Evolutionary conservation across 1,140 invertebrate genomes (phyloP), one percentile per base, ranked within the genome.

Genomic region (Leptoteleia sp.): DNA sequence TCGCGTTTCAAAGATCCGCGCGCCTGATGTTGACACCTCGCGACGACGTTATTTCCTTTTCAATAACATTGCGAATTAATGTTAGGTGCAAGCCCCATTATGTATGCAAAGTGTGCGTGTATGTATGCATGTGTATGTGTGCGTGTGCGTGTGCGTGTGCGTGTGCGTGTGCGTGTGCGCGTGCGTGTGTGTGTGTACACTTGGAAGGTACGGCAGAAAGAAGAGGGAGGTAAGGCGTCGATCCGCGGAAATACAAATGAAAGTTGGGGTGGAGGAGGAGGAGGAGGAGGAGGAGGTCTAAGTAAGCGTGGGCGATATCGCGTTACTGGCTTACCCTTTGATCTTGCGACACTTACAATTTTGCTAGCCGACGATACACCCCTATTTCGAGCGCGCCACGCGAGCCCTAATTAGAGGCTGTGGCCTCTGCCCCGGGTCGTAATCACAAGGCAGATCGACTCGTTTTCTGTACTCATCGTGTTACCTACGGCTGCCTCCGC

Each of bases 281-380:
- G n/a, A n/a, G n/a, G n/a, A n/a, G n/a, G n/a, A n/a, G 47, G 42
- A 62, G 64, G 47, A 54, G 40, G 35, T 7, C 22, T 38, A 52
- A 65, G 78, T 70, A 77, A 79, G 72, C 64, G 79, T 79, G 76
- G 80, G 83, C 81, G 86, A 87, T 90, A 90, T 90, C 88, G 87
- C 88, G 89, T 90, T 90, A 90, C 88, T 82, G 48, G 50, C 71
- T 55, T 76, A 79, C 79, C 81, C 89, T 90, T 90, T 90, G 89
- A 90, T 89, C 89, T 89, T 79, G 84, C 89, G 88, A 90, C 88
- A 90, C 89, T 90, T 89, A 90, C 88, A 90, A 90, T 90, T 90
- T 90, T 83, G 84, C 86, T 82, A 75, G 84, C 83, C 80, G 85
- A 80, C 89, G 88, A 89, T 90, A 90, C 85, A 89, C 89, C 88